phyloP scores from a whole-genome alignment of 1,140 invertebrate genomes.

The Zaprionus ornatus region DNA sequence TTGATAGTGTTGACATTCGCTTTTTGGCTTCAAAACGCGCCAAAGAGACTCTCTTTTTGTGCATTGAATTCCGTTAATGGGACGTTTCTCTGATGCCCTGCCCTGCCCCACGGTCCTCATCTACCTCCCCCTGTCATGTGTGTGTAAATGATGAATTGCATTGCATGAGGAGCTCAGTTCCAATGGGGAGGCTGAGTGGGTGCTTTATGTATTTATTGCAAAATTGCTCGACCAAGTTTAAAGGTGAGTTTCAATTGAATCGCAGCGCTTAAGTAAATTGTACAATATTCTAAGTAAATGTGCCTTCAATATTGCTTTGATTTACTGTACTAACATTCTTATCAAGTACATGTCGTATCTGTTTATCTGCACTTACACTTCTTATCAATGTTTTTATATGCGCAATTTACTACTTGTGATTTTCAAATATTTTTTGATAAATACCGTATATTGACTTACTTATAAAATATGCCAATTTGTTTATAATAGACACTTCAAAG shows the following conservation, averaged over 20 bases:
- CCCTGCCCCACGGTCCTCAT: neutral
- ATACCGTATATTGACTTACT: too few relatives aligned
- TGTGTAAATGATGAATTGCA: conserved; percentile 77
- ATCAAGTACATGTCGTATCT: neutral
- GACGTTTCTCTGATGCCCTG: conserved; percentile 55
- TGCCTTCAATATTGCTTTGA: neutral
- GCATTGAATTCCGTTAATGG: conserved; percentile 77
- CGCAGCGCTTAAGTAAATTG: neutral
- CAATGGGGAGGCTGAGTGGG: conserved; percentile 34
- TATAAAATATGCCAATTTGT: too few relatives aligned
- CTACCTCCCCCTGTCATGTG: conserved; percentile 7
- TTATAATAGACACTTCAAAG: too few relatives aligned
- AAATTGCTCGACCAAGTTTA: conserved; percentile 52
- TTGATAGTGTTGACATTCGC: conserved; percentile 82
- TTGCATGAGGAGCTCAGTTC: conserved; percentile 54
- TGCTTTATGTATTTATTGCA: conserved; percentile 68
- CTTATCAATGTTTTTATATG: too few relatives aligned
- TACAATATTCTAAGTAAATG: conserved; percentile 5
- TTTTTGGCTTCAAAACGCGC: conserved; percentile 71
- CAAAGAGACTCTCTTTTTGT: conserved; percentile 59
- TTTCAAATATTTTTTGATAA: too few relatives aligned
- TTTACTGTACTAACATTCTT: neutral
- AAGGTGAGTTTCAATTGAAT: conserved; percentile 61
- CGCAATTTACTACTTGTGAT: too few relatives aligned
- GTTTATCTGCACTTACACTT: neutral